These are phyloP conservation scores for Ptychoptera contaminata DNA, from an alignment of 2,888 invertebrate species.

Conservation along the genomic window DNA sequence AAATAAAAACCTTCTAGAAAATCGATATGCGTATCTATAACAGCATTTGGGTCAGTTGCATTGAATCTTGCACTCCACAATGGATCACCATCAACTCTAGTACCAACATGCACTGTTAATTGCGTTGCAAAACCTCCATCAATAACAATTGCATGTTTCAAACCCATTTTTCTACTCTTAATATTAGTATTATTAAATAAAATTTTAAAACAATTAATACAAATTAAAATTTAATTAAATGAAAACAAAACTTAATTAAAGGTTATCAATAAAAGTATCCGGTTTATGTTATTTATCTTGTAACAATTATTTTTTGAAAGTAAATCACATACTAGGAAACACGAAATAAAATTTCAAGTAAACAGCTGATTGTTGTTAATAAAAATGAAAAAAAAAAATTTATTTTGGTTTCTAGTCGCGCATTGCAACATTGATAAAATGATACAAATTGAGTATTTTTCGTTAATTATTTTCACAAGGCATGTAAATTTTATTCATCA, in stretches of 20 bases:
- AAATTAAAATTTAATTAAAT: neutral
- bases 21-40: conserved; percentile 65
- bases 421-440: too few relatives aligned
- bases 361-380: too few relatives aligned
- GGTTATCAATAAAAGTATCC: too few relatives aligned
- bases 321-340: neutral
- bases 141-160: conserved; percentile 32
- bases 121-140: conserved; percentile 74
- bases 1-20: conserved; percentile 52
- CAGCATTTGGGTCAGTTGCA: conserved; percentile 60
- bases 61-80: conserved; percentile 79
- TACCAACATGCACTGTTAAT: conserved; percentile 56
- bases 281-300: neutral
- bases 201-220: neutral
- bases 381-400: too few relatives aligned
- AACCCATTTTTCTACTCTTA: conserved; percentile 1
- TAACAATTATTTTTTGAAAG: conserved; percentile 1
- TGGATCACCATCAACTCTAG: conserved; percentile 68
- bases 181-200: neutral
- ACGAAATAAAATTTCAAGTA: too few relatives aligned
- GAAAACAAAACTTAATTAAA: neutral
- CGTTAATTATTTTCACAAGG: too few relatives aligned
- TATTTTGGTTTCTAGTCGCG: too few relatives aligned
- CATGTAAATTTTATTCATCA: too few relatives aligned
- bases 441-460: too few relatives aligned